Evolutionary conservation across 1,140 invertebrate species (phyloP).

Genomic region (Rhopalosiphum padi): DNA sequence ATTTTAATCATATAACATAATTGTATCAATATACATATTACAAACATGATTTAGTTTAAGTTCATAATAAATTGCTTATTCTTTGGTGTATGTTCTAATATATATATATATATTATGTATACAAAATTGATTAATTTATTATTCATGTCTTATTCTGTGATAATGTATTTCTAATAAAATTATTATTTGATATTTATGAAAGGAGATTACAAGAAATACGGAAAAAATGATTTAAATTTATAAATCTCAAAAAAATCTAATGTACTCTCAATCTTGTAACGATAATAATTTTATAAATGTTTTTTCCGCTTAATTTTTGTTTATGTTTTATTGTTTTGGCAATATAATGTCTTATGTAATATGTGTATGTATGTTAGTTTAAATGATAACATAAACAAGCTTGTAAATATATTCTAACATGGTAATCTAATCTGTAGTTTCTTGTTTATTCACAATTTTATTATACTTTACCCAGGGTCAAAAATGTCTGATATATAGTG

Average conservation of each 20-base stretch:
- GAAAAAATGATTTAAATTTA: neutral
- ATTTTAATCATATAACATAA: neutral
- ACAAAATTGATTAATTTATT: neutral
- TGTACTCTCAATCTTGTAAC: neutral
- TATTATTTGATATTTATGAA: neutral
- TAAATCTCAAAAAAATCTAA: neutral
- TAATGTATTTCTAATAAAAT: neutral
- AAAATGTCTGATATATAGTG: neutral
- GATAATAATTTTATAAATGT: neutral
- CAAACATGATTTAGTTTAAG: too few species aligned
- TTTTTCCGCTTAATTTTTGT: neutral
- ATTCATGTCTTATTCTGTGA: neutral
- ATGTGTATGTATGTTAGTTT: neutral
- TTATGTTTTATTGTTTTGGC: neutral
- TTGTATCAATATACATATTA: too few species aligned
- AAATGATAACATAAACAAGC: slow-evolving; percentile 9
- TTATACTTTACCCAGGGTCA: neutral
- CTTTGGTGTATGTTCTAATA: neutral
- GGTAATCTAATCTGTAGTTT: slow-evolving; percentile 32
- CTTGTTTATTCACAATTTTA: slow-evolving; percentile 4
- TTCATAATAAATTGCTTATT: too few species aligned
- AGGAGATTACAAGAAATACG: neutral
- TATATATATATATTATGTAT: neutral
- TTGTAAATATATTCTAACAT: slow-evolving; percentile 10
- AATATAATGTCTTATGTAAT: neutral